Evolutionary conservation across 92 coral and sea anemone genomes (phyloP), one percentile per base, ranked within the genome.

Genomic region (Porites lobata): DNA sequence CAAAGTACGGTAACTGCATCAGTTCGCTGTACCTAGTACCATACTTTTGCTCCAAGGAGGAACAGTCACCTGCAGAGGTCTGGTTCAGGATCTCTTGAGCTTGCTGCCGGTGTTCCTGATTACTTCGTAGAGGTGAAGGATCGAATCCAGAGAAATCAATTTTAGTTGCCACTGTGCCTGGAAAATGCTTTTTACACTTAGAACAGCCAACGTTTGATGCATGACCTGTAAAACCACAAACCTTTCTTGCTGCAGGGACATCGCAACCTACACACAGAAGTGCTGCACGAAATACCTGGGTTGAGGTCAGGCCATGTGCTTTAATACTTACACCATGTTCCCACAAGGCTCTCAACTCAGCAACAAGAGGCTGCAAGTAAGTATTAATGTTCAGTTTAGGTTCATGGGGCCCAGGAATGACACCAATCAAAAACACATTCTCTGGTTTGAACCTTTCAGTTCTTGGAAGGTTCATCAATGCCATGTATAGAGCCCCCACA

Each of bases 381-480:
- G 87, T 65, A 56, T 88, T 88, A 18, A 86, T 70, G 29, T 22
- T 72, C 1, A 47, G 24, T 58, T 78, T 91, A 0, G 97, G 95
- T 50, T 94, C 94, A 64, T 86, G 86, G 2, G 98, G 94, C 18
- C 93, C 93, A 38, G 94, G 95, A 21, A 94, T 87, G 1, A 92
- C 54, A 10, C 96, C 92, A 1, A 92, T 92, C 50, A 90, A 65
- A 19, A 90, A 79, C 14, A 94, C 24, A 58, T 92, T 94, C 51
- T 92, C 98, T 4, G 87, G 89, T 53, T 92, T 89, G 72, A 83
- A 92, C 20, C 98, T 79, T 22, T 72, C 86, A 10, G 85, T n/a
- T 21, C 98, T 77, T 19, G 96, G 96, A 10, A 94, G 77, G 54
- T 94, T 94, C 84, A 94, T 85, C 18, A 94, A 51, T 4, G 85